Conservation (phyloP, 2,113 vertebrate species). For the Lipotes vexillifer region DNA sequence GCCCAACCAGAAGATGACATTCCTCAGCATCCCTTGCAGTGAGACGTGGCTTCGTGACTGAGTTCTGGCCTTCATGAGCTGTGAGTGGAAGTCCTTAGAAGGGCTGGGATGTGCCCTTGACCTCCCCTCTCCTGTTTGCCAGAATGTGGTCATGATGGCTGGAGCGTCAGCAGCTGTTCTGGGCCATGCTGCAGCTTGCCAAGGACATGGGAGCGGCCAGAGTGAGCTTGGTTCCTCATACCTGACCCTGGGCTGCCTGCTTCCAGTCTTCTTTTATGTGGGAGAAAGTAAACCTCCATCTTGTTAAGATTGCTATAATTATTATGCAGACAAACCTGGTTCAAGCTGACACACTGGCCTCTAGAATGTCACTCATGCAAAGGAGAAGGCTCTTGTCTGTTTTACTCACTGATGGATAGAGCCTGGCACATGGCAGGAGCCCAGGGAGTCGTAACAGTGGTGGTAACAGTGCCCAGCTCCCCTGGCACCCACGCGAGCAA, state of each 20-base stretch:
- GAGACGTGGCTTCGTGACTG: background rate
- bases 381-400: background rate
- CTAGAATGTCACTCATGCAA: too few relatives aligned
- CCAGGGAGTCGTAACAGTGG: rapidly evolving
- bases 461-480: too few relatives aligned
- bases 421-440: rapidly evolving
- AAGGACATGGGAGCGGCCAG: background rate
- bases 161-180: background rate
- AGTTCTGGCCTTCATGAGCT: background rate
- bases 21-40: background rate
- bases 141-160: background rate
- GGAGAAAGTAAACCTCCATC: background rate
- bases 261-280: background rate
- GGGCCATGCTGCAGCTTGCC: background rate
- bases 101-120: background rate
- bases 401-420: rapidly evolving
- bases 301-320: rapidly evolving
- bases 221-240: background rate
- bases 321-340: too few relatives aligned
- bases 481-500: too few relatives aligned
- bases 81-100: background rate
- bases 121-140: background rate
- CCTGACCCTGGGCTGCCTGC: background rate
- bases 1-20: background rate
- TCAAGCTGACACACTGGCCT: background rate